A percentile compares a stretch with the other conserved stretches of the same genome.
These are phyloP conservation scores for Drosophila mercatorum DNA, from an alignment of 2,888 invertebrate species.

Conservation along the genomic window DNA sequence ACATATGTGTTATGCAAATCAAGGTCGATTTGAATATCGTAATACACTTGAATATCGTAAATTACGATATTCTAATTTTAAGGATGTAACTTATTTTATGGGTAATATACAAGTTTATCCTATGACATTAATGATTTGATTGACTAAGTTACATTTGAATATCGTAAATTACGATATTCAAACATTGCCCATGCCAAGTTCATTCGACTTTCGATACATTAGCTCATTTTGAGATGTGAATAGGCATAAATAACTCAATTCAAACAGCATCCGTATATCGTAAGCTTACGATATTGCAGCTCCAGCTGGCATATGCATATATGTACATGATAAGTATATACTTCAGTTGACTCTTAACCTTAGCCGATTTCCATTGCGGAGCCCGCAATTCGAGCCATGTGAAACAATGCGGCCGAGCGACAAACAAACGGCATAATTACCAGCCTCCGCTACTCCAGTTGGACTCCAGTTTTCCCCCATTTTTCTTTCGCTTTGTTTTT, in stretches of 20 bases:
- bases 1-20: not conserved
- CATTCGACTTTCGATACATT: not conserved
- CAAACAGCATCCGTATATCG: not conserved
- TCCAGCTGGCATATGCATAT: too few relatives aligned
- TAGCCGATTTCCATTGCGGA: constrained; percentile 12
- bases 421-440: constrained; percentile 56
- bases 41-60: not conserved
- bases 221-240: not conserved
- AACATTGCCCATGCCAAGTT: not conserved
- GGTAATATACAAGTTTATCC: not conserved
- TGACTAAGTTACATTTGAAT: not conserved
- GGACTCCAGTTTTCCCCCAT: constrained; percentile 18
- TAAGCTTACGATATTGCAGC: not conserved
- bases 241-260: not conserved
- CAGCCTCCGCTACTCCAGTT: constrained; percentile 36
- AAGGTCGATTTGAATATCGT: not conserved
- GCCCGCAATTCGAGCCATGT: constrained; percentile 34
- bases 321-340: not conserved
- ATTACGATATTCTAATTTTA: not conserved
- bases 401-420: constrained; percentile 24
- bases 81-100: too few relatives aligned
- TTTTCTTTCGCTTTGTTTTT: constrained; percentile 15
- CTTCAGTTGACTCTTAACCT: not conserved
- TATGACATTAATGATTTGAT: not conserved
- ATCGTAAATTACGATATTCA: not conserved